Percentiles rank a stretch among this genome's conserved stretches.
These are phyloP conservation scores for Stenurella melanura DNA, from an alignment of 2,888 invertebrate species.

Conservation along the genomic window DNA sequence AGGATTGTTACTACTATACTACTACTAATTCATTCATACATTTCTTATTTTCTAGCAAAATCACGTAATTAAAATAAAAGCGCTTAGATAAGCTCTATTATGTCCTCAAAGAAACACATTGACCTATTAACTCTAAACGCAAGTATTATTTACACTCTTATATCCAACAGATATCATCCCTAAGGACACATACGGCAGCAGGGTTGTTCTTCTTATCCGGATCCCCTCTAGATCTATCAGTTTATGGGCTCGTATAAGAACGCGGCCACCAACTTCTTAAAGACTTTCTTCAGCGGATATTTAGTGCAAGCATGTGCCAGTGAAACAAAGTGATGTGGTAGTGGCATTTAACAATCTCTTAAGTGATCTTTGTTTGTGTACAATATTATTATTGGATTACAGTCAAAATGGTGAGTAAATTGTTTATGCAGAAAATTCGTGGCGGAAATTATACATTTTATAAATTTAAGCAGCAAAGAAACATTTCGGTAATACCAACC, in stretches of 20 bases:
- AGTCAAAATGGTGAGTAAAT: conserved; percentile 53
- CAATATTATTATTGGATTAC: conserved; percentile 52
- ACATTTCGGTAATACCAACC: neutral
- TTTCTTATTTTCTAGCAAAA: neutral
- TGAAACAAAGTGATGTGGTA: conserved; percentile 55
- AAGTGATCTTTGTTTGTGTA: conserved; percentile 44
- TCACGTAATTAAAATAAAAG: neutral
- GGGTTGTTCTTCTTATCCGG: conserved; percentile 10
- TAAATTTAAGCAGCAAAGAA: neutral
- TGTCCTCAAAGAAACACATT: too few species aligned
- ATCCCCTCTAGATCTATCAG: conserved; percentile 14
- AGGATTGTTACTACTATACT: too few species aligned
- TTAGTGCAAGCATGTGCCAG: conserved; percentile 33
- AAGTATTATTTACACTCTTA: neutral
- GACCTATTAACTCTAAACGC: too few species aligned
- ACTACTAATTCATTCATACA: too few species aligned
- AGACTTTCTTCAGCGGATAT: conserved; percentile 62
- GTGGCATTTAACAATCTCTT: conserved; percentile 46
- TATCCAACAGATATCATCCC: neutral
- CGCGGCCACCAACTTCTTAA: conserved; percentile 53
- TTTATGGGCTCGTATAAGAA: conserved; percentile 28
- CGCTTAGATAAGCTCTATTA: too few species aligned
- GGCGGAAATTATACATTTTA: neutral
- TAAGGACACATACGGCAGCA: neutral
- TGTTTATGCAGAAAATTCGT: neutral